Evolutionary conservation across 2,113 vertebrate genomes (phyloP), one percentile per base, ranked within the genome.

Genomic region (Rhea americana): DNA sequence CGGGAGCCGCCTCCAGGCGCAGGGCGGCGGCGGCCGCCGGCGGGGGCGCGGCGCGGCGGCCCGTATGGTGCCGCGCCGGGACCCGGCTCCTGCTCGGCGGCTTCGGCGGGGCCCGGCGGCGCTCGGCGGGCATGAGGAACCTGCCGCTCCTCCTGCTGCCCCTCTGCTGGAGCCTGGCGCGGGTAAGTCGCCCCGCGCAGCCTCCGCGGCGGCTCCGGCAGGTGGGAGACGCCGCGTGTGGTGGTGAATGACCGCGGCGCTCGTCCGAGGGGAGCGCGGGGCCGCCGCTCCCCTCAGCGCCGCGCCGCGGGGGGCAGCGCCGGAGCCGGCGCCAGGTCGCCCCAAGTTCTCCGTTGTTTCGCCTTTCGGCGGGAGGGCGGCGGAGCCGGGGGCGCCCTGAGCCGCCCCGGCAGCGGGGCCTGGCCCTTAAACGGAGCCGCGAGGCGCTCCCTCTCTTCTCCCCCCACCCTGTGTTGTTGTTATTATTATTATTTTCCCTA

Each of bases 101-200:
- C 24, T 62, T 79, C 25, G 5, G 73, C 74, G 65, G 47, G 55
- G 41, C 80, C 48, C 67, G 59, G 51, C 63, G 50, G 81, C 72
- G 4, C 61, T 53, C 9, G 82, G 73, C 71, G 17, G 90, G 88
- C 78, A 97, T 97, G 96, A 85, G 67, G 79, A 67, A 45, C 80
- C 81, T 84, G 67, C 73, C 73, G 45, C 7, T 92, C 47, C 32
- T 93, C 4, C 82, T 97, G 74, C 75, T 95, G 50, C 85, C 48
- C 24, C 68, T 93, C 70, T 90, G 89, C 86, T 86, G 91, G 24
- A 95, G 86, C 74, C 61, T 79, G 73, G 13, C 8, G 11, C 78
- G 20, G 93, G 96, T 95, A 81, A 97, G 96, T 96, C 24, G 51
- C 26, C 45, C 45, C 45, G 17, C 45, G 45, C 45, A 47, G 45